Percentiles rank a stretch among this genome's conserved stretches.
These are phyloP conservation scores for Pagrus major DNA, from an alignment of 2,113 vertebrate genomes.

Conservation along the genomic window DNA sequence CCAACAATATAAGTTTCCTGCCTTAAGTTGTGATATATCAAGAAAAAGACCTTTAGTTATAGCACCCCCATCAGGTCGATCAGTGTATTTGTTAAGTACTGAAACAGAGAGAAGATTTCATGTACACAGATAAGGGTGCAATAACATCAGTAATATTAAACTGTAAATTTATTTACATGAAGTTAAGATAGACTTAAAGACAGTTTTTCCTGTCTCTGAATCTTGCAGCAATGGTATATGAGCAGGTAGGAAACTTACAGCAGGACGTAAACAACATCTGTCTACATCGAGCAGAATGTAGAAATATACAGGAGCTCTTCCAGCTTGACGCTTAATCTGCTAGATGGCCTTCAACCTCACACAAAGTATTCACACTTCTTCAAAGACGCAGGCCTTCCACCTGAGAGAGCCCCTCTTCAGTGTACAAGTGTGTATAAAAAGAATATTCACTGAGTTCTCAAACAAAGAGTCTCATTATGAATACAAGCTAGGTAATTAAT, in stretches of 20 bases:
- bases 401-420: neutral
- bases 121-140: neutral
- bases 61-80: conserved; percentile 45
- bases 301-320: neutral
- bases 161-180: neutral
- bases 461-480: neutral
- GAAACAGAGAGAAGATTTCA: neutral
- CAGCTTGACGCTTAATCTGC: neutral
- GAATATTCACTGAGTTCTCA: neutral
- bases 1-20: neutral
- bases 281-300: neutral
- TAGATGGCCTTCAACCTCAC: neutral
- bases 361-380: neutral
- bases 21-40: neutral
- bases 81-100: neutral
- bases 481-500: neutral
- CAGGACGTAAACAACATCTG: neutral
- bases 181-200: neutral
- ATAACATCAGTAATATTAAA: neutral
- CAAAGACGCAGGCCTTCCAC: neutral
- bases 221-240: neutral
- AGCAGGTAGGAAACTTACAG: too few species aligned
- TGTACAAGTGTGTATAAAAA: neutral
- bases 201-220: neutral
- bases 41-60: conserved; percentile 28